Evolutionary conservation across 2,797 vertebrate genomes (phyloP).

Genomic region (Danionella dracula): DNA sequence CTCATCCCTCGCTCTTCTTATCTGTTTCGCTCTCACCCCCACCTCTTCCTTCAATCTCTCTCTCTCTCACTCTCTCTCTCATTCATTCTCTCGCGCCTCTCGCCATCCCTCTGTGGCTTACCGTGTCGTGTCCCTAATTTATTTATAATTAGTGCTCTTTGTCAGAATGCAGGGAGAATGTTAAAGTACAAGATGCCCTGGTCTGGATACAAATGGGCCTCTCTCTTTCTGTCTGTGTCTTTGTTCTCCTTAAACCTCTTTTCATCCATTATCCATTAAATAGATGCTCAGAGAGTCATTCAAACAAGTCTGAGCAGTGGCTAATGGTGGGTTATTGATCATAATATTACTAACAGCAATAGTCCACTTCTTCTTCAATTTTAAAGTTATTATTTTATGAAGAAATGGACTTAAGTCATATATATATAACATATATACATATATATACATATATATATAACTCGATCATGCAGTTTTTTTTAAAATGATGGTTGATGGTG

Average conservation of each 20-base stretch:
- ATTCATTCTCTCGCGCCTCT: constrained; percentile 63
- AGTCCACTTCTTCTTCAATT: not conserved
- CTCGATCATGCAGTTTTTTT: too few relatives aligned
- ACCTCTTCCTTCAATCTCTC: constrained; percentile 49
- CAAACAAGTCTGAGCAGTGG: not conserved
- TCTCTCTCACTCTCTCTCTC: constrained; percentile 62
- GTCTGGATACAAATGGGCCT: constrained; percentile 75
- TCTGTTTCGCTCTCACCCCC: constrained; percentile 37
- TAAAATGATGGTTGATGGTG: too few relatives aligned
- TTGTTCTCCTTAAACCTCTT: constrained; percentile 55
- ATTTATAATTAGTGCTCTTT: constrained; percentile 83
- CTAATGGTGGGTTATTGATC: not conserved
- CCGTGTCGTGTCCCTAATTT: constrained; percentile 79
- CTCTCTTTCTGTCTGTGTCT: constrained; percentile 47
- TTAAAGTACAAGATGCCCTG: constrained; percentile 73
- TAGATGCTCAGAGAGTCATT: constrained; percentile 17
- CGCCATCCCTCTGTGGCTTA: constrained; percentile 71
- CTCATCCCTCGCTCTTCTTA: constrained; percentile 48
- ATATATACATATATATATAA: too few relatives aligned
- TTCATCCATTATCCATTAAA: constrained; percentile 6
- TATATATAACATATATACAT: too few relatives aligned
- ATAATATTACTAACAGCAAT: not conserved
- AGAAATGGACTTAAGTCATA: too few relatives aligned
- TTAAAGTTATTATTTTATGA: not conserved
- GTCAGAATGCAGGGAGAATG: constrained; percentile 75